phyloP scores from a whole-genome alignment of 2,797 vertebrate genomes.

The Acipenser transmontanus region DNA sequence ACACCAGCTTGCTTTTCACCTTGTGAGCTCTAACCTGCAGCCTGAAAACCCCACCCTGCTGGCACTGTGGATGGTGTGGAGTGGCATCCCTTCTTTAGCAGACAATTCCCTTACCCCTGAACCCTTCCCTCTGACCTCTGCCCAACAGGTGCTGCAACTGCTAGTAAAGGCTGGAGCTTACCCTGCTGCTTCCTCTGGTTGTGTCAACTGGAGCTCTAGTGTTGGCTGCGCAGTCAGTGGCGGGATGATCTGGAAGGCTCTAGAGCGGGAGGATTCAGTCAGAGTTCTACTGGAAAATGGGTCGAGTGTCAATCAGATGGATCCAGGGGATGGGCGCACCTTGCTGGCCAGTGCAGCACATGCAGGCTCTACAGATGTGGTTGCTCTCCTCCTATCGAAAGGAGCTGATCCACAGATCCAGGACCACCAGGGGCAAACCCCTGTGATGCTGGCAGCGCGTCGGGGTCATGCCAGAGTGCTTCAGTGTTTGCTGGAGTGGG shows the following conservation, averaged over 20 bases:
- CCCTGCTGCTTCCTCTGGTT: slow-evolving; percentile 30
- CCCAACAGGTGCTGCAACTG: slow-evolving; percentile 59
- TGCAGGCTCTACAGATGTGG: slow-evolving; percentile 51
- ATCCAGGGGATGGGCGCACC: slow-evolving; percentile 48
- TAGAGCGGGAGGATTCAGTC: slow-evolving; percentile 48
- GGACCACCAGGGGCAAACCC: slow-evolving; percentile 65
- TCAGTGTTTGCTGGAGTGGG: slow-evolving; percentile 58
- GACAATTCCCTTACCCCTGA: slow-evolving; percentile 16
- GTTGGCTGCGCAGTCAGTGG: slow-evolving; percentile 29
- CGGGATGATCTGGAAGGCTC: slow-evolving; percentile 31
- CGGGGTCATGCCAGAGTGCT: slow-evolving; percentile 60
- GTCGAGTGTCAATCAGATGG: slow-evolving; percentile 47
- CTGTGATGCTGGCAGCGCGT: slow-evolving; percentile 59
- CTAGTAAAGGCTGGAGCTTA: slow-evolving; percentile 55
- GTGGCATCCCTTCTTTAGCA: slow-evolving; percentile 48
- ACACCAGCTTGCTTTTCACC: slow-evolving; percentile 58
- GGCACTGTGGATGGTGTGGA: slow-evolving; percentile 71
- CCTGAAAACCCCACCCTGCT: slow-evolving; percentile 51
- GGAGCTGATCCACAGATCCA: slow-evolving; percentile 53
- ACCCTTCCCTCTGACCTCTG: slow-evolving; percentile 34
- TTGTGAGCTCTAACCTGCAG: slow-evolving; percentile 57
- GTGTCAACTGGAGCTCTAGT: slow-evolving; percentile 26
- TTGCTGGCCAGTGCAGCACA: slow-evolving; percentile 59
- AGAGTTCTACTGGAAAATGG: slow-evolving; percentile 53
- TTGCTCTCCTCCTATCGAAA: slow-evolving; percentile 47